Conservation (phyloP, 2,888 invertebrate species). For the Beris chalybata region DNA sequence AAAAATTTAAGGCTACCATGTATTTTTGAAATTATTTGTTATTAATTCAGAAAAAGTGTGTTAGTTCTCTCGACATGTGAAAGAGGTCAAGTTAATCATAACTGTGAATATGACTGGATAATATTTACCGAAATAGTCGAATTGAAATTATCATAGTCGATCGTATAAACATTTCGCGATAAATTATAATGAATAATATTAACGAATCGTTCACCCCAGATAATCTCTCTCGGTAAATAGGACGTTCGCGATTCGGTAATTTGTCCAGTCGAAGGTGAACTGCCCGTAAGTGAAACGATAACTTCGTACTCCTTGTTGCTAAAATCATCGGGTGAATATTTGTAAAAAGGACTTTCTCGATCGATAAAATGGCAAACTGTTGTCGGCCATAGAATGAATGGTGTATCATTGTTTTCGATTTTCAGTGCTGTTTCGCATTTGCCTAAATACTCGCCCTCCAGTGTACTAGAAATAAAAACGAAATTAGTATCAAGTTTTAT, state of each 20-base stretch:
- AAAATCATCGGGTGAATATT: constrained; percentile 76
- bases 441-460: constrained; percentile 72
- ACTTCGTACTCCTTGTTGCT: constrained; percentile 75
- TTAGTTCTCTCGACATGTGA: too few species aligned
- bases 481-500: constrained; percentile 49
- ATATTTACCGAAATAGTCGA: constrained; percentile 50
- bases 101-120: constrained; percentile 2
- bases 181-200: constrained; percentile 64
- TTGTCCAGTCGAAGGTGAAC: constrained; percentile 75
- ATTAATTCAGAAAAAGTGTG: too few species aligned
- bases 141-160: constrained; percentile 53
- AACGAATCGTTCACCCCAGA: constrained; percentile 81
- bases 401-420: constrained; percentile 66
- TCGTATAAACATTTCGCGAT: constrained; percentile 62
- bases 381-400: constrained; percentile 84
- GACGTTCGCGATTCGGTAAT: constrained; percentile 74
- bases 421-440: constrained; percentile 73
- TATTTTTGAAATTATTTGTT: too few species aligned
- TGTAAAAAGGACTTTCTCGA: constrained; percentile 74
- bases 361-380: constrained; percentile 84
- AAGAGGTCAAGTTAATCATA: too few species aligned
- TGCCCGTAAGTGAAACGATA: constrained; percentile 80
- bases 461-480: constrained; percentile 54
- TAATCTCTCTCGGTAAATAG: constrained; percentile 77
- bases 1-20: too few species aligned